Evolutionary conservation across 1,140 invertebrate species (phyloP).

Genomic region (Aricia agestis): DNA sequence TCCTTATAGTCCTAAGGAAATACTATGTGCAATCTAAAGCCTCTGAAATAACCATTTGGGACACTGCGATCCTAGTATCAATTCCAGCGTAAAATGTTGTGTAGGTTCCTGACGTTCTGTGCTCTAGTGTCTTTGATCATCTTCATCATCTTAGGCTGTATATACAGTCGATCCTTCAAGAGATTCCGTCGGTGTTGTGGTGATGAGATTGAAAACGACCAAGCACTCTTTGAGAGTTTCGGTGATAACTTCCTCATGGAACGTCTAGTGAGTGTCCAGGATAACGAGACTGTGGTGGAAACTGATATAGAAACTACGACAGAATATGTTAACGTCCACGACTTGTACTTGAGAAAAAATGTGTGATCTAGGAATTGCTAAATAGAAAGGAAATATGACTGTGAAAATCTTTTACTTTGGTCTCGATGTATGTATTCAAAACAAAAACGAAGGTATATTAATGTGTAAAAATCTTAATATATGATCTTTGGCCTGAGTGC

Average conservation of each 20-base stretch:
- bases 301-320: not conserved
- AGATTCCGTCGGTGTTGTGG: slow-evolving; percentile 53
- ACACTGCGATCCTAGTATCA: not conserved
- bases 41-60: too few species aligned
- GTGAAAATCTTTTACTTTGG: too few species aligned
- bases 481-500: too few species aligned
- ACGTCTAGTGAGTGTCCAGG: slow-evolving; percentile 41
- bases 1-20: too few species aligned
- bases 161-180: slow-evolving; percentile 48
- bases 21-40: too few species aligned
- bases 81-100: slow-evolving; percentile 65
- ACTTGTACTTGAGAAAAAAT: not conserved
- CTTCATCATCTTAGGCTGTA: slow-evolving; percentile 49
- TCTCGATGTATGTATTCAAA: too few species aligned
- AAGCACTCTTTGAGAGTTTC: slow-evolving; percentile 50
- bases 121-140: slow-evolving; percentile 51
- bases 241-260: slow-evolving; percentile 53
- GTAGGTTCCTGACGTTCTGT: slow-evolving; percentile 57
- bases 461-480: too few species aligned
- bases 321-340: not conserved
- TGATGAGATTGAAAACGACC: slow-evolving; percentile 60
- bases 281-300: slow-evolving; percentile 26
- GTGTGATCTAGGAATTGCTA: too few species aligned
- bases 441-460: too few species aligned
- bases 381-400: too few species aligned